These are phyloP conservation scores for Aurelia sp. DNA, from an alignment of 30 jellyfish, hydroid and myxozoan species.

Conservation along the genomic window DNA sequence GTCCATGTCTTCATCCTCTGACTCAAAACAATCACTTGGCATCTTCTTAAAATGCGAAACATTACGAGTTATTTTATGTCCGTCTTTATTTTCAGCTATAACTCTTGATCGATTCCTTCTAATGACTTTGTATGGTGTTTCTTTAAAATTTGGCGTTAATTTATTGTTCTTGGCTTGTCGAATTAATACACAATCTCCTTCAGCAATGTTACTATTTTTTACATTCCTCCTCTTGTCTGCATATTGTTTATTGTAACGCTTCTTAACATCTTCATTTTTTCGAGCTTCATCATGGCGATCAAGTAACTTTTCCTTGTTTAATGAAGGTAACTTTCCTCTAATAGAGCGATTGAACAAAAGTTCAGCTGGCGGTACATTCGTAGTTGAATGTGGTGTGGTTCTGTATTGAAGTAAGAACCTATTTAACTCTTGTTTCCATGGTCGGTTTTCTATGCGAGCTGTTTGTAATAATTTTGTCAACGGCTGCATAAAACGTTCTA, in stretches of 20 bases:
- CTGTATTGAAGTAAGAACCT: neutral
- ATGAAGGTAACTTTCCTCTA: no score
- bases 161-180: neutral
- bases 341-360: no score
- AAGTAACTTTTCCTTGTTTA: neutral
- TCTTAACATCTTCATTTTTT: slow-evolving; percentile 10
- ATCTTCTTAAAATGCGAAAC: neutral
- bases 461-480: neutral
- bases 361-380: no score
- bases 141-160: neutral
- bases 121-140: neutral
- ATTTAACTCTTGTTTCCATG: slow-evolving; percentile 28
- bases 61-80: slow-evolving; percentile 5
- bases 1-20: no score
- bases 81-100: neutral
- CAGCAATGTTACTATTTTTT: neutral
- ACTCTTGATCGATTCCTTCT: neutral
- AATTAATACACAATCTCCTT: neutral
- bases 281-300: slow-evolving; percentile 24
- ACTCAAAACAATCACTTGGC: neutral
- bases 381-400: no score
- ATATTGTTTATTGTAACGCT: neutral
- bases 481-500: slow-evolving; percentile 23
- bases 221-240: neutral
- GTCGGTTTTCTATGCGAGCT: slow-evolving; percentile 1